Percentiles rank a stretch among this genome's conserved stretches.
Conservation (phyloP, 2,113 vertebrate genomes). For the Gorilla gorilla region DNA sequence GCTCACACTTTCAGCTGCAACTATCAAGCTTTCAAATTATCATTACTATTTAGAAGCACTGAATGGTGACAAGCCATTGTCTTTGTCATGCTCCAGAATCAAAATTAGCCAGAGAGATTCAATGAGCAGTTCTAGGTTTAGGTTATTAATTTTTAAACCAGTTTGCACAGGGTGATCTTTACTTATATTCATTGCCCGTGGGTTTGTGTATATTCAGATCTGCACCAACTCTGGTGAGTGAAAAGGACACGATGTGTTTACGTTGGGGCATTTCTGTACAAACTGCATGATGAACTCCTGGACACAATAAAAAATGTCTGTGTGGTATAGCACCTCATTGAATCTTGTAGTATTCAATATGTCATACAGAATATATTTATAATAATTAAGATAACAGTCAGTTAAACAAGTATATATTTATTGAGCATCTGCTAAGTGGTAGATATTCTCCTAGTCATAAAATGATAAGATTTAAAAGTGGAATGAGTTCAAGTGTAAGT, state of each 20-base stretch:
- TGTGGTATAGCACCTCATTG: neutral
- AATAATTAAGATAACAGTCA: neutral
- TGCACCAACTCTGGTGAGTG: neutral
- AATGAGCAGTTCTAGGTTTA: conserved; percentile 44
- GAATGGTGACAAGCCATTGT: neutral
- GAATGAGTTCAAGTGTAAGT: neutral
- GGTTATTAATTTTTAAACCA: conserved; percentile 60
- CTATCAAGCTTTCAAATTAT: conserved; percentile 6
- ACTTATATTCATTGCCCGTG: conserved; percentile 1
- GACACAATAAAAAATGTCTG: neutral
- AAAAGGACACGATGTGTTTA: neutral
- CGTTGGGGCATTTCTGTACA: neutral
- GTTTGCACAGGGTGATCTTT: conserved; percentile 43
- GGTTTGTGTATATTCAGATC: neutral
- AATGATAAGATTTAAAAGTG: neutral
- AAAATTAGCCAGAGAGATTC: conserved; percentile 47
- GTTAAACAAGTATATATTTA: neutral
- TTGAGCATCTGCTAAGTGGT: neutral
- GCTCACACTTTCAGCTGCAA: neutral
- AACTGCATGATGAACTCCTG: neutral
- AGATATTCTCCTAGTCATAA: neutral
- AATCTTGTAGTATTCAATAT: neutral
- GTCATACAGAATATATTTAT: neutral
- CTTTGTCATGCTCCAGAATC: neutral
- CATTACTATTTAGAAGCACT: neutral